Evolutionary conservation across 2,797 vertebrate genomes (phyloP).

Genomic region (Salmo trutta): DNA sequence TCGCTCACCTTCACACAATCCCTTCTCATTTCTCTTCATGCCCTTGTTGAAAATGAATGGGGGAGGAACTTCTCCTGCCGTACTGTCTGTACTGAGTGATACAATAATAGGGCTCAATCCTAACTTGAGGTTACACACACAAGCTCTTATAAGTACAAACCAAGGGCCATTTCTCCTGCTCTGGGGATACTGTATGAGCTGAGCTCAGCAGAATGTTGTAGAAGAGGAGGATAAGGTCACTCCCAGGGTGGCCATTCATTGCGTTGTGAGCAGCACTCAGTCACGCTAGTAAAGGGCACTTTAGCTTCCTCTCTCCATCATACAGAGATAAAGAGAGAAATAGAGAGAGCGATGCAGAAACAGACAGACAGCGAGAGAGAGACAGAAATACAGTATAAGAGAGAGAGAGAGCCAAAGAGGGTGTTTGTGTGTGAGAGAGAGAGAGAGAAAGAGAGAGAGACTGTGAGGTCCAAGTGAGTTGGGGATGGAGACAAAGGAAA

Average conservation of each 20-base stretch:
- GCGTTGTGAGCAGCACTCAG: not conserved
- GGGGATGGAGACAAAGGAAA: constrained; percentile 23
- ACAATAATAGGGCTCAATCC: too few species aligned
- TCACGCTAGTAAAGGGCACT: not conserved
- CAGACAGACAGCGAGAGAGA: constrained; percentile 14
- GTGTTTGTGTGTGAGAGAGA: constrained; percentile 30
- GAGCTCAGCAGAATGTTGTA: constrained; percentile 40
- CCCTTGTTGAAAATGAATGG: too few species aligned
- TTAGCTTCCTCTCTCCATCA: not conserved
- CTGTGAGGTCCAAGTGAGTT: constrained; percentile 10
- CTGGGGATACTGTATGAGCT: constrained; percentile 33
- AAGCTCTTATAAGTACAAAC: not conserved
- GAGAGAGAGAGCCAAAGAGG: constrained; percentile 38
- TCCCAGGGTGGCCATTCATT: constrained; percentile 21
- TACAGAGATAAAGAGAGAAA: constrained; percentile 8
- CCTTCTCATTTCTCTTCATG: too few species aligned
- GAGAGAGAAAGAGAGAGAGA: constrained; percentile 30
- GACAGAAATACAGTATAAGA: constrained; percentile 17
- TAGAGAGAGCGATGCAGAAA: constrained; percentile 20
- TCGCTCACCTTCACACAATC: too few species aligned
- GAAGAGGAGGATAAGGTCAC: constrained; percentile 19
- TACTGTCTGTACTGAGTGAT: too few species aligned
- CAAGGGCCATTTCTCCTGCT: constrained; percentile 7
- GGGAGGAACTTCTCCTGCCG: too few species aligned
- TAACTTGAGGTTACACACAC: too few species aligned